Conservation (phyloP, 2,113 vertebrate species). For the Prunella fulvescens region DNA sequence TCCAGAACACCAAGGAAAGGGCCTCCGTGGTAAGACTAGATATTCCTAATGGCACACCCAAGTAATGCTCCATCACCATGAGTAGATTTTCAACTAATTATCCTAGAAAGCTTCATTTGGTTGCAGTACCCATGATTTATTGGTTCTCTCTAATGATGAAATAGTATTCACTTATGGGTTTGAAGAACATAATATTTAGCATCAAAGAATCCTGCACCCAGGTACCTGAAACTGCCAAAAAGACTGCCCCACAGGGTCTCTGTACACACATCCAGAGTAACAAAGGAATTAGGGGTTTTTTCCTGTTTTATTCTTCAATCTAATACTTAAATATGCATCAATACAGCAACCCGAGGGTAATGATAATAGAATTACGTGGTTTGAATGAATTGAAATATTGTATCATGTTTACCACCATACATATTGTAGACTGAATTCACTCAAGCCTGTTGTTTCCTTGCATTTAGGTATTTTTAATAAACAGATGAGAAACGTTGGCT, state of each 20-base stretch:
- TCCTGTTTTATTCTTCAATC: neutral
- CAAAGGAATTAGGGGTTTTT: neutral
- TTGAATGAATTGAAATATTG: neutral
- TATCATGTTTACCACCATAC: neutral
- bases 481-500: conserved; percentile 44
- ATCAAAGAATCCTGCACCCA: neutral
- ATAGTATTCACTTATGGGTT: neutral
- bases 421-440: neutral
- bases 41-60: neutral
- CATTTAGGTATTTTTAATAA: conserved; percentile 70
- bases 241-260: neutral
- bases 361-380: neutral
- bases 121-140: neutral
- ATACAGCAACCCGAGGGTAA: conserved; percentile 7
- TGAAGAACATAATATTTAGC: neutral
- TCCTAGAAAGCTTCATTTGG: neutral
- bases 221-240: neutral
- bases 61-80: neutral
- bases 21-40: neutral
- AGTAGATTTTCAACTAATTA: neutral
- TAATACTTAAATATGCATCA: conserved; percentile 14
- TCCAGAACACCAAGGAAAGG: neutral
- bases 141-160: neutral
- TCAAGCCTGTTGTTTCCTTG: conserved; percentile 54
- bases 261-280: neutral